Percentiles rank a stretch among this genome's conserved stretches.
Conservation (phyloP, 2,113 vertebrate species). For the Thunnus maccoyii region DNA sequence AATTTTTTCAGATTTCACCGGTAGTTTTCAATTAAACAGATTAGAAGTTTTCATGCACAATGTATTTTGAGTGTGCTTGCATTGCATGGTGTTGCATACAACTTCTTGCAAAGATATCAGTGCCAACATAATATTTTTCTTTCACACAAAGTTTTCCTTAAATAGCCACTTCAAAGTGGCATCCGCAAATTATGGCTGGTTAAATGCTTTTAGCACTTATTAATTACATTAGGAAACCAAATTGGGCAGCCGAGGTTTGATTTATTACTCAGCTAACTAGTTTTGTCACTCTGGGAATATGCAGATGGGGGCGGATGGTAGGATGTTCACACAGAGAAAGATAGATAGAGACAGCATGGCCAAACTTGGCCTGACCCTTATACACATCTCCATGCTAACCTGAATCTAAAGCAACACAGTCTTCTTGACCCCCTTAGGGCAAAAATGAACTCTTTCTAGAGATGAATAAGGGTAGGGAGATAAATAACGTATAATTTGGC, state of each 20-base stretch:
- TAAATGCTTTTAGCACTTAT: slow-evolving; percentile 88
- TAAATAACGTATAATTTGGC: slow-evolving; percentile 31
- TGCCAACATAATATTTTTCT: slow-evolving; percentile 62
- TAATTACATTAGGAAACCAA: slow-evolving; percentile 88
- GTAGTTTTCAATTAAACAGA: background rate
- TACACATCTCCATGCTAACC: slow-evolving; percentile 47
- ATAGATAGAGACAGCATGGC: slow-evolving; percentile 75
- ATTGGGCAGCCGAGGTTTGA: slow-evolving; percentile 86
- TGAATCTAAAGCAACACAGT: slow-evolving; percentile 43
- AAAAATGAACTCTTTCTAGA: slow-evolving; percentile 23
- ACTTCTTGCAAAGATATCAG: slow-evolving; percentile 10
- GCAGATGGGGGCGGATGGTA: slow-evolving; percentile 75
- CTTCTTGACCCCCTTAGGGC: slow-evolving; percentile 32
- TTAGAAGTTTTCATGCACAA: background rate
- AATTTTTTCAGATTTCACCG: background rate
- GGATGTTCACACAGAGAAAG: slow-evolving; percentile 67
- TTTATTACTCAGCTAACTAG: slow-evolving; percentile 88
- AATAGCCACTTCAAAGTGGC: slow-evolving; percentile 82
- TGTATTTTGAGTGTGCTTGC: background rate
- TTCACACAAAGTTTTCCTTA: slow-evolving; percentile 74
- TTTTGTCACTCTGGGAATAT: slow-evolving; percentile 87
- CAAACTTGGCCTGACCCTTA: slow-evolving; percentile 62
- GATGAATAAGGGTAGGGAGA: slow-evolving; percentile 15
- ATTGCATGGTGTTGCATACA: slow-evolving; percentile 25
- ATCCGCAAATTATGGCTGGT: slow-evolving; percentile 82